Conservation (phyloP, 1,140 invertebrate species). For the Cotesia glomerata region DNA sequence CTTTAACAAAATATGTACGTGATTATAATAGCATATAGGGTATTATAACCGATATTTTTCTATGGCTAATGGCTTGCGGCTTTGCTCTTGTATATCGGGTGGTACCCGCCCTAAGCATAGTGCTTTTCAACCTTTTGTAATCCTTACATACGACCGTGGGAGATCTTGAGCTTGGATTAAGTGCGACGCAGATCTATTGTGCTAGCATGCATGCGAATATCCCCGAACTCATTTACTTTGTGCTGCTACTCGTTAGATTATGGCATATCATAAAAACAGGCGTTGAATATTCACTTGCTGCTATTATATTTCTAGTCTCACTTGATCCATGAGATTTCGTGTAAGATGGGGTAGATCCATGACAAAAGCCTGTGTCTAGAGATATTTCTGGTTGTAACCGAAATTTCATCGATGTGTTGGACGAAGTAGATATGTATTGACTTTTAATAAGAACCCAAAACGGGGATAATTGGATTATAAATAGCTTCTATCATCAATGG, state of each 20-base stretch:
- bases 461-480: too few species aligned
- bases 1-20: too few species aligned
- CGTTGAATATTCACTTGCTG: slow-evolving; percentile 27
- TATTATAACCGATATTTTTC: background rate
- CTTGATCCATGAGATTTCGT: background rate
- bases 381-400: too few species aligned
- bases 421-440: too few species aligned
- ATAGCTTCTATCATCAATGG: too few species aligned
- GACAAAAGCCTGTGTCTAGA: too few species aligned
- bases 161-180: slow-evolving; percentile 50
- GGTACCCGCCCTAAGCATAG: background rate
- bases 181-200: slow-evolving; percentile 42
- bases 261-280: slow-evolving; percentile 7
- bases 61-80: slow-evolving; percentile 30
- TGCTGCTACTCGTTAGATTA: background rate
- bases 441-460: too few species aligned
- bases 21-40: background rate
- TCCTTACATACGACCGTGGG: slow-evolving; percentile 51
- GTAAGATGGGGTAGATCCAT: too few species aligned
- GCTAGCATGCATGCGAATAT: slow-evolving; percentile 11
- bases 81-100: slow-evolving; percentile 37
- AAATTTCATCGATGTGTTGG: too few species aligned
- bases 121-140: slow-evolving; percentile 43
- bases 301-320: background rate
- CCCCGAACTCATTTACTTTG: background rate